Evolutionary conservation across 2,113 vertebrate genomes (phyloP).

Genomic region (Hippopotamus amphibius): DNA sequence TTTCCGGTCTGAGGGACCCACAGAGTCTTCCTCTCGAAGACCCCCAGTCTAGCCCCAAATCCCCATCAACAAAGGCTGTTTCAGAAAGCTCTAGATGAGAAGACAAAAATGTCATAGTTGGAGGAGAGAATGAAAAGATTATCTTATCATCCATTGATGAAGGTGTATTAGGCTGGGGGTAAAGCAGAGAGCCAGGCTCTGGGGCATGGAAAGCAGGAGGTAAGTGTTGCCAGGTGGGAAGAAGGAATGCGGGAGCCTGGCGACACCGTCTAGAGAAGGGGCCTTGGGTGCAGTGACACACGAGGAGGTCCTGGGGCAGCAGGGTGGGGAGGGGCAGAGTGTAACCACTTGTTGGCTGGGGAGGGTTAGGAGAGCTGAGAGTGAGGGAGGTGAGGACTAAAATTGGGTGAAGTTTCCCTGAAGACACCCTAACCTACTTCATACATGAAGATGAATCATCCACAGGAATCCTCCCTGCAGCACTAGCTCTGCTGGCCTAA

Average conservation of each 20-base stretch:
- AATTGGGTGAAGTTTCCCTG: neutral
- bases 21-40: neutral
- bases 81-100: neutral
- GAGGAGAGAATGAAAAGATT: neutral
- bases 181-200: neutral
- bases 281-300: neutral
- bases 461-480: neutral
- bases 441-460: neutral
- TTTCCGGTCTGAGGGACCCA: neutral
- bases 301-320: neutral
- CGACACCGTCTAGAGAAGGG: neutral
- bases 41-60: neutral
- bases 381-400: neutral
- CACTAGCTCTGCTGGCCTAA: neutral
- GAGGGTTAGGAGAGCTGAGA: neutral
- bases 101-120: neutral
- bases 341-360: neutral
- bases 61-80: neutral
- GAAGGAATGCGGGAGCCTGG: neutral
- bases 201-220: neutral
- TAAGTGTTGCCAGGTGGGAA: neutral
- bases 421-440: slow-evolving; percentile 14
- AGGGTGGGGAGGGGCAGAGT: neutral
- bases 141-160: neutral
- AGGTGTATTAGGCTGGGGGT: neutral